These are phyloP conservation scores for Epinephelus malabaricus DNA, from an alignment of 2,797 vertebrate species.

Conservation along the genomic window DNA sequence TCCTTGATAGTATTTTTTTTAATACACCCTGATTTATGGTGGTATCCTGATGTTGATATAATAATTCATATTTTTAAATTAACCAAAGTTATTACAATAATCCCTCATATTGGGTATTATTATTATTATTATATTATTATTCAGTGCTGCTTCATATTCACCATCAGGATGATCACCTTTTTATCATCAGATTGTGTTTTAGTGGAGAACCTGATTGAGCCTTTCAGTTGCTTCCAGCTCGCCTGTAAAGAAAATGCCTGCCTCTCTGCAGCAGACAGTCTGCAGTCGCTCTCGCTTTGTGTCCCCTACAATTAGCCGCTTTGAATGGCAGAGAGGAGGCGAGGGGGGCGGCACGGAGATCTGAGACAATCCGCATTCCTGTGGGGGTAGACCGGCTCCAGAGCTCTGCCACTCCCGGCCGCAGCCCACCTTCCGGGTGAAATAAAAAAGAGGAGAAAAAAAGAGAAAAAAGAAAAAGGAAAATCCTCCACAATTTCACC, in stretches of 20 bases:
- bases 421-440: constrained; percentile 85
- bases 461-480: constrained; percentile 16
- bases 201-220: constrained; percentile 40
- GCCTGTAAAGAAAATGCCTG: constrained; percentile 63
- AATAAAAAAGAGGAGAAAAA: constrained; percentile 38
- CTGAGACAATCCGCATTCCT: constrained; percentile 94
- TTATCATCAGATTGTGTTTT: constrained; percentile 22
- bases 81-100: neutral
- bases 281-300: constrained; percentile 83
- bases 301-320: constrained; percentile 88
- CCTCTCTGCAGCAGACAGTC: constrained; percentile 79
- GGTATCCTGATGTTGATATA: constrained; percentile 1
- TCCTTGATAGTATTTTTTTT: neutral
- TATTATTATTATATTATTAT: constrained; percentile 6
- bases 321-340: constrained; percentile 88
- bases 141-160: constrained; percentile 7
- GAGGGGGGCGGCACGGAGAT: constrained; percentile 89
- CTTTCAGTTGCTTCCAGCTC: constrained; percentile 60
- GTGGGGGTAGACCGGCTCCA: constrained; percentile 96
- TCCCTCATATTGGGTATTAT: constrained; percentile 1
- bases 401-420: constrained; percentile 88
- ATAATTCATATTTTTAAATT: neutral
- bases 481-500: constrained; percentile 70
- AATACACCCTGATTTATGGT: neutral
- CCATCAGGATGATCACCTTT: neutral